A percentile compares a stretch with the other conserved stretches of the same genome.
These are phyloP conservation scores for Armadillidium nasatum DNA, from an alignment of 1,140 invertebrate genomes.

Conservation along the genomic window DNA sequence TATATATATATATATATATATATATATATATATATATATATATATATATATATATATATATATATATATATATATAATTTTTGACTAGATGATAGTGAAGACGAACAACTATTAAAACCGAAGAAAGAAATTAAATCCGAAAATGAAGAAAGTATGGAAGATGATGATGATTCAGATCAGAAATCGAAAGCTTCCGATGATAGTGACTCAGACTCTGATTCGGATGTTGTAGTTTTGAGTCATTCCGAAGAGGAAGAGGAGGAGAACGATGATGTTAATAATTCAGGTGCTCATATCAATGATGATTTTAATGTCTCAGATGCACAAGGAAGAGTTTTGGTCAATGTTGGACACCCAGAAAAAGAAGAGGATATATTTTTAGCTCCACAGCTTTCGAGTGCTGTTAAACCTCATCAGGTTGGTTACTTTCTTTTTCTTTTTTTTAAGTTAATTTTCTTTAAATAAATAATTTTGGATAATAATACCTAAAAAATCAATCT, in stretches of 20 bases:
- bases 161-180: slow-evolving; percentile 48
- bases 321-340: slow-evolving; percentile 82
- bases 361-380: slow-evolving; percentile 92
- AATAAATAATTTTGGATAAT: no score
- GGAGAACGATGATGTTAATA: slow-evolving; percentile 68
- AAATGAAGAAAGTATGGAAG: slow-evolving; percentile 48
- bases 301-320: slow-evolving; percentile 83
- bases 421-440: not conserved
- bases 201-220: slow-evolving; percentile 26
- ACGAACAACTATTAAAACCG: slow-evolving; percentile 5
- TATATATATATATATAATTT: no score
- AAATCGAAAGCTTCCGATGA: not conserved
- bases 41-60: no score
- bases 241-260: slow-evolving; percentile 46
- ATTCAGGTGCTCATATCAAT: slow-evolving; percentile 51
- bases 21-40: no score
- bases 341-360: slow-evolving; percentile 92
- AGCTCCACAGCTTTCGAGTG: slow-evolving; percentile 82
- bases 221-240: slow-evolving; percentile 40
- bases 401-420: slow-evolving; percentile 92
- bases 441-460: no score
- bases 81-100: not conserved
- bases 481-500: no score
- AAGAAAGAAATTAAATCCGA: slow-evolving; percentile 1
- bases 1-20: no score